Conservation (phyloP, 2,113 vertebrate species). For the Scomber scombrus region DNA sequence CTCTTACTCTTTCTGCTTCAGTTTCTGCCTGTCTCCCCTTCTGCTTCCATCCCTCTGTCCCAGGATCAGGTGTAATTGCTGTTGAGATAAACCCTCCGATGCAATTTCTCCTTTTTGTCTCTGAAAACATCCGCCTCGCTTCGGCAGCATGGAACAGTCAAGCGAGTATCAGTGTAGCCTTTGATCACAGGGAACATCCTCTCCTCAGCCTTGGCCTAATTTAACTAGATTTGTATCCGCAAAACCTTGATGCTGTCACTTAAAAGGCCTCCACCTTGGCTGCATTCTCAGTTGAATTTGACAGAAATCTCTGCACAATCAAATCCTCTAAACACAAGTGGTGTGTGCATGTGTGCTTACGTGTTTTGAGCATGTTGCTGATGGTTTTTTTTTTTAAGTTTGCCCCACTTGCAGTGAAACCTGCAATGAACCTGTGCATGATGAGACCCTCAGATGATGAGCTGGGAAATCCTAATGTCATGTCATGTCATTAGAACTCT, state of each 20-base stretch:
- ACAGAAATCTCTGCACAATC: constrained; percentile 41
- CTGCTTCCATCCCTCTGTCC: constrained; percentile 39
- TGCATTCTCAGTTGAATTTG: constrained; percentile 42
- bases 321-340: constrained; percentile 14
- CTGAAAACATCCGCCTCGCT: constrained; percentile 47
- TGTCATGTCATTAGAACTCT: constrained; percentile 16
- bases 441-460: constrained; percentile 26
- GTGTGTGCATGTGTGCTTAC: neutral
- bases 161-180: constrained; percentile 49
- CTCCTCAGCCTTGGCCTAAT: constrained; percentile 56
- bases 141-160: constrained; percentile 46
- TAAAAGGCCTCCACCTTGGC: constrained; percentile 56
- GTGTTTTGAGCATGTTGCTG: neutral
- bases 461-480: constrained; percentile 52
- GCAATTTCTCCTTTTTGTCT: constrained; percentile 52
- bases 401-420: constrained; percentile 16
- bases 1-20: constrained; percentile 10
- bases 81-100: constrained; percentile 50
- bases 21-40: constrained; percentile 24
- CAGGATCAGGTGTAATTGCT: constrained; percentile 62
- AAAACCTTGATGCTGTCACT: constrained; percentile 60
- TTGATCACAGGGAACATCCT: constrained; percentile 66
- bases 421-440: neutral
- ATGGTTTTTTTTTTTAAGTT: constrained; percentile 14
- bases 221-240: constrained; percentile 44